Evolutionary conservation across 2,113 vertebrate species (phyloP).

Genomic region (Chaenocephalus aceratus): DNA sequence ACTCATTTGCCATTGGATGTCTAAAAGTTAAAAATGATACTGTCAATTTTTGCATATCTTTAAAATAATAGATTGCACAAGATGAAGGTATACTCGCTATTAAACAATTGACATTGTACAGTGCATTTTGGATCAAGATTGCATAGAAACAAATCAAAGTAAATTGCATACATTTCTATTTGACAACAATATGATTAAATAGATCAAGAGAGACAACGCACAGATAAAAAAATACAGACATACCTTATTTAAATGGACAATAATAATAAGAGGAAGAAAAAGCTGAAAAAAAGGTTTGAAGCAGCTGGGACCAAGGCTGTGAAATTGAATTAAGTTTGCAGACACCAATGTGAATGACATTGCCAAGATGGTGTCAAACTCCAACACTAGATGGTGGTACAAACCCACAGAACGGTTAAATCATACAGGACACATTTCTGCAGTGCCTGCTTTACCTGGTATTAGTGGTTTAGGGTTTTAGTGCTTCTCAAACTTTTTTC

Average conservation of each 20-base stretch:
- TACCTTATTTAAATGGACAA: no score
- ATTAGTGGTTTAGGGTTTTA: no score
- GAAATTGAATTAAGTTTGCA: background rate
- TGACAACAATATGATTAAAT: background rate
- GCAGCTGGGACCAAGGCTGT: background rate
- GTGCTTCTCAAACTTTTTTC: no score
- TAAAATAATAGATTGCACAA: background rate
- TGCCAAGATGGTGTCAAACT: background rate
- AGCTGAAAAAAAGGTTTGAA: no score
- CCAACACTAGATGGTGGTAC: slow-evolving; percentile 35
- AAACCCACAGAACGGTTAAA: background rate
- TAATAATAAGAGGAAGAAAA: no score
- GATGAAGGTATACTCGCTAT: no score
- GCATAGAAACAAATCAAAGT: background rate
- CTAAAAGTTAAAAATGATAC: no score
- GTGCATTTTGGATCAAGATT: no score
- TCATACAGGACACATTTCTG: background rate
- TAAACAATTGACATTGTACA: no score
- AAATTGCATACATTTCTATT: background rate
- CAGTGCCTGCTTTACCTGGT: background rate
- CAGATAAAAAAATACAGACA: no score
- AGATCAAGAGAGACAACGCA: background rate
- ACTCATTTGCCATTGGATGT: no score
- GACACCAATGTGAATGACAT: background rate
- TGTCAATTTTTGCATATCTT: background rate